Percentiles rank a stretch among this genome's conserved stretches.
These are phyloP conservation scores for Apostichopus japonicus DNA, from an alignment of 35 echinoderm and acorn worm species.

Conservation along the genomic window DNA sequence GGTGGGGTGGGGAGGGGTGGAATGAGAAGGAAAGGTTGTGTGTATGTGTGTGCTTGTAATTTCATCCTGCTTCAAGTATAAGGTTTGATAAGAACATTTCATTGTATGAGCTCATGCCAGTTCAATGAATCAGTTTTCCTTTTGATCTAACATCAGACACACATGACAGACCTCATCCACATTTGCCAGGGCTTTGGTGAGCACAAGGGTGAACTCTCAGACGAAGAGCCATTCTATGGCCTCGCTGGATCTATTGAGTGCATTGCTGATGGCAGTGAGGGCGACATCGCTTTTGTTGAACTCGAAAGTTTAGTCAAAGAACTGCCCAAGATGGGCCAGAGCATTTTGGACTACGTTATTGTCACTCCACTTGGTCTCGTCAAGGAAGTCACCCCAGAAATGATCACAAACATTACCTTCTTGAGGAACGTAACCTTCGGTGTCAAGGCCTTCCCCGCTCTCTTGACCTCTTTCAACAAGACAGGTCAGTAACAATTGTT, in stretches of 20 bases:
- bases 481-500: conserved; percentile 61
- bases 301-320: conserved; percentile 54
- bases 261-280: conserved; percentile 57
- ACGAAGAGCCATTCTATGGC: conserved; percentile 70
- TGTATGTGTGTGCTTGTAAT: too few species aligned
- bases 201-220: conserved; percentile 28
- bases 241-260: conserved; percentile 68
- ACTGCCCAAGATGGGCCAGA: background rate
- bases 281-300: conserved; percentile 87
- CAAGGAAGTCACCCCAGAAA: conserved; percentile 1
- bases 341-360: conserved; percentile 34
- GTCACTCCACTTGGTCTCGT: conserved; percentile 36
- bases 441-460: conserved; percentile 66
- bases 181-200: conserved; percentile 60
- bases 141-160: conserved; percentile 43
- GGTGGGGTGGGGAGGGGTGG: too few species aligned
- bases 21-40: too few species aligned
- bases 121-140: too few species aligned
- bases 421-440: conserved; percentile 82
- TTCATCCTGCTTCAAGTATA: too few species aligned
- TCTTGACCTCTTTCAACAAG: conserved; percentile 84
- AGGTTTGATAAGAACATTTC: too few species aligned
- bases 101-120: too few species aligned
- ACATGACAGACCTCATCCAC: conserved; percentile 67
- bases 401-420: conserved; percentile 16